These are phyloP conservation scores for Sphaeramia orbicularis DNA, from an alignment of 2,797 vertebrate genomes.

Conservation along the genomic window DNA sequence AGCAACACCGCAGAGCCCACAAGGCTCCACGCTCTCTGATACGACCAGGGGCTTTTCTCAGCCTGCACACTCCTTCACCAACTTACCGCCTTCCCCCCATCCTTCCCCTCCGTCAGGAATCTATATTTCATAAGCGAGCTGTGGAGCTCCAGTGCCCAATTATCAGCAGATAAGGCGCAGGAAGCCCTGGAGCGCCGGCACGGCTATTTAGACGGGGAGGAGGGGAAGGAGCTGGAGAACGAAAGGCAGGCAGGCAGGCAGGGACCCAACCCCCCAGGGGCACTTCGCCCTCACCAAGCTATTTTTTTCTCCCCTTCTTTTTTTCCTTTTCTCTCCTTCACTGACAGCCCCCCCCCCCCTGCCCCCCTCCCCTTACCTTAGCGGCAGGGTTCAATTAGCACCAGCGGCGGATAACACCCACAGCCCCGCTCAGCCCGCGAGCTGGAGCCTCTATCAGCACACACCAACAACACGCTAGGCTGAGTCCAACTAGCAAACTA, in stretches of 20 bases:
- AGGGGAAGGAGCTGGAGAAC: constrained; percentile 69
- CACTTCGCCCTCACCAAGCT: constrained; percentile 80
- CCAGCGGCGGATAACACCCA: constrained; percentile 81
- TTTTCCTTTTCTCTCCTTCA: constrained; percentile 56
- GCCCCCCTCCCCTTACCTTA: constrained; percentile 77
- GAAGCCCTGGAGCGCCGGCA: constrained; percentile 86
- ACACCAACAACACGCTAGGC: constrained; percentile 77
- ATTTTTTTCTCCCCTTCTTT: constrained; percentile 66
- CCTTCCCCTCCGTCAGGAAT: constrained; percentile 83
- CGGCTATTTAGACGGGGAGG: constrained; percentile 86
- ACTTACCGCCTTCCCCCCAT: constrained; percentile 53
- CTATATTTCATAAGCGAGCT: constrained; percentile 89
- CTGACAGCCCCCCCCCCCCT: constrained; percentile 70
- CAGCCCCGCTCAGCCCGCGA: constrained; percentile 78
- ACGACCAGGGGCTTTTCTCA: constrained; percentile 78
- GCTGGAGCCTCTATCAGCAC: constrained; percentile 76
- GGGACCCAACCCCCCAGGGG: constrained; percentile 85
- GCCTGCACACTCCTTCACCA: constrained; percentile 70
- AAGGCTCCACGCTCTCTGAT: constrained; percentile 70
- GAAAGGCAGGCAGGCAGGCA: constrained; percentile 81
- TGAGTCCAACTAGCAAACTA: constrained; percentile 72
- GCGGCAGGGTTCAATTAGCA: constrained; percentile 88
- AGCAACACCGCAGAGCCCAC: constrained; percentile 73
- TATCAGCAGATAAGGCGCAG: constrained; percentile 88
- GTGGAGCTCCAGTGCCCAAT: constrained; percentile 88